Conservation (phyloP, 2,888 invertebrate genomes). For the Microchrysa polita region DNA sequence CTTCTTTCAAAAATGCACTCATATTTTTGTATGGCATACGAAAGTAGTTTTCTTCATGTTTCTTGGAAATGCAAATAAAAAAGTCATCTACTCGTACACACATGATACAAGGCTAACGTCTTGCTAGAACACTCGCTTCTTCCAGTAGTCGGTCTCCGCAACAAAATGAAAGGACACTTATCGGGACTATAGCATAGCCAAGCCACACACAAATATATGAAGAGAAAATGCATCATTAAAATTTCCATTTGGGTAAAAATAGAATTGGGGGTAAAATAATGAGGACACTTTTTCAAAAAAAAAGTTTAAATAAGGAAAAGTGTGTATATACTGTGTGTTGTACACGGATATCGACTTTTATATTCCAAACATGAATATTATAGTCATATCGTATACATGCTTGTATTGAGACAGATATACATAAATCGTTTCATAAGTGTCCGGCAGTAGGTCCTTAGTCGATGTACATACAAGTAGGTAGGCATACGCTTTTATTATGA, state of each 20-base stretch:
- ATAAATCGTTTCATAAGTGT: neutral
- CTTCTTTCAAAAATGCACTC: neutral
- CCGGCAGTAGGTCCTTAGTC: neutral
- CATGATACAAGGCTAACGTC: neutral
- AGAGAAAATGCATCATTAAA: slow-evolving; percentile 40
- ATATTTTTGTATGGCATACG: neutral
- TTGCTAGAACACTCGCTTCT: neutral
- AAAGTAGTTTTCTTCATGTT: neutral
- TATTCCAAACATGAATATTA: too few relatives aligned
- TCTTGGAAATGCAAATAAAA: slow-evolving; percentile 5
- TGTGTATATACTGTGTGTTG: too few relatives aligned
- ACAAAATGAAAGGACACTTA: slow-evolving; percentile 30
- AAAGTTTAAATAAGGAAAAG: slow-evolving; percentile 25
- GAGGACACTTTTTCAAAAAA: slow-evolving; percentile 24
- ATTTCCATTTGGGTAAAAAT: slow-evolving; percentile 43
- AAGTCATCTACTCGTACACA: neutral
- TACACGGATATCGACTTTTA: too few relatives aligned
- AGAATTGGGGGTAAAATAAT: slow-evolving; percentile 35
- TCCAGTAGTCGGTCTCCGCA: neutral
- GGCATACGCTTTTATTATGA: neutral
- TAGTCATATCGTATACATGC: too few relatives aligned
- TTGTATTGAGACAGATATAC: too few relatives aligned
- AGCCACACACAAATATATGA: neutral
- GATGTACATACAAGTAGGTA: neutral
- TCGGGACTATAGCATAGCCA: neutral